Percentiles rank a stretch among this genome's conserved stretches.
These are phyloP conservation scores for Rambutsinella grinnellia DNA, from an alignment of 2,888 invertebrate genomes.

Conservation along the genomic window DNA sequence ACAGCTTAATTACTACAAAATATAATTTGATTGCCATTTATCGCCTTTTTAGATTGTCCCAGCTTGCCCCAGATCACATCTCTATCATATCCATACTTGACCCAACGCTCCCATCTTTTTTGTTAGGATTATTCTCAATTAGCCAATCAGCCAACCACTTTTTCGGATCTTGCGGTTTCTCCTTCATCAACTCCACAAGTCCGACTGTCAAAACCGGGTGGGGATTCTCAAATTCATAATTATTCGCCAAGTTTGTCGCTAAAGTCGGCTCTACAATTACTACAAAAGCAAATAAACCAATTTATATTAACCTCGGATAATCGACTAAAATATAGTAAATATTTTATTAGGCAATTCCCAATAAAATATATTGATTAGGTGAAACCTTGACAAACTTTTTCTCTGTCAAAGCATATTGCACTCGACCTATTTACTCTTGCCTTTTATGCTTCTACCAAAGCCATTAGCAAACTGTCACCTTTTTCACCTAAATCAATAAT, in stretches of 20 bases:
- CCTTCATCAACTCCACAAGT: conserved; percentile 69
- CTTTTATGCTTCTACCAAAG: no score
- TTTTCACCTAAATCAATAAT: conserved; percentile 6
- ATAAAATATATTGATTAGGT: no score
- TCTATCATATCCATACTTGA: no score
- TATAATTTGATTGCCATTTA: no score
- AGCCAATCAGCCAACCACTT: conserved; percentile 83
- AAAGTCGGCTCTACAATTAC: conserved; percentile 83
- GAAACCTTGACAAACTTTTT: no score
- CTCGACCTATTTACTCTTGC: no score
- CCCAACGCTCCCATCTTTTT: conserved; percentile 74
- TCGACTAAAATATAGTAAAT: neutral
- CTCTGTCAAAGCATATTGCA: no score
- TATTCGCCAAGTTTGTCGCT: conserved; percentile 75
- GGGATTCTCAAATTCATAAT: conserved; percentile 79
- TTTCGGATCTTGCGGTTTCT: conserved; percentile 60
- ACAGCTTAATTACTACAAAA: no score
- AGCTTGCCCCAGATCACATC: no score
- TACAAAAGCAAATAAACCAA: conserved; percentile 70
- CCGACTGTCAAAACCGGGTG: conserved; percentile 74
- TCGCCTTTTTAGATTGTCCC: no score
- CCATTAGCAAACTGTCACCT: conserved; percentile 16
- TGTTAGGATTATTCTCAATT: conserved; percentile 81
- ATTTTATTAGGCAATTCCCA: no score
- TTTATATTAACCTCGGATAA: neutral